These are phyloP conservation scores for Nomada ferruginata DNA, from an alignment of 2,888 invertebrate genomes.

Conservation along the genomic window DNA sequence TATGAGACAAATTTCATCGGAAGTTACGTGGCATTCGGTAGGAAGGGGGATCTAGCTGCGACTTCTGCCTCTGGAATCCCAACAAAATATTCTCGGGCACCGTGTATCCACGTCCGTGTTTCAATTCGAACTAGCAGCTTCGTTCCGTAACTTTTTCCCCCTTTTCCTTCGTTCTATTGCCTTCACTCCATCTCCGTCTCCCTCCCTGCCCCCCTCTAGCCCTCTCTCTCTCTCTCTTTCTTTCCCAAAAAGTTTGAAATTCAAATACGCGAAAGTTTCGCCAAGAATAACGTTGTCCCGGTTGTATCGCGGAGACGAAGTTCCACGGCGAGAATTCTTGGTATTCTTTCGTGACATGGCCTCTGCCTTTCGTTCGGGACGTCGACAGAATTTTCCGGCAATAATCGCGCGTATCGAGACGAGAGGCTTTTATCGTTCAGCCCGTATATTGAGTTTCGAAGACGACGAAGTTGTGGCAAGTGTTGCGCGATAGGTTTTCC, in stretches of 20 bases:
- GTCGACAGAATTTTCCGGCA: conserved; percentile 23
- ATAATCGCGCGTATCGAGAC: conserved; percentile 32
- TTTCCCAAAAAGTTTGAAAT: conserved; percentile 47
- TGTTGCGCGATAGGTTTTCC: neutral
- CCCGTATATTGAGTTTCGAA: conserved; percentile 14
- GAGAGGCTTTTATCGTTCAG: conserved; percentile 2
- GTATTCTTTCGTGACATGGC: conserved; percentile 43
- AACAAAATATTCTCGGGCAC: conserved; percentile 42
- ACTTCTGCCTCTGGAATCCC: conserved; percentile 41
- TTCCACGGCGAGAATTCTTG: conserved; percentile 40
- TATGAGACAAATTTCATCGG: conserved; percentile 55
- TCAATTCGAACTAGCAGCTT: conserved; percentile 55
- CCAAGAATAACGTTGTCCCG: conserved; percentile 60
- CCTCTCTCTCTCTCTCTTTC: neutral
- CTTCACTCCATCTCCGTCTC: neutral
- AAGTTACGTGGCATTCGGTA: conserved; percentile 35
- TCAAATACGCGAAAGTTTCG: conserved; percentile 58
- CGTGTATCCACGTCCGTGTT: conserved; percentile 44
- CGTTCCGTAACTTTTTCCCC: conserved; percentile 44
- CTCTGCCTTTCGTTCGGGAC: neutral
- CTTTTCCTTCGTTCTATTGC: neutral
- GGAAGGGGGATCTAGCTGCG: conserved; percentile 33
- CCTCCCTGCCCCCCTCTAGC: neutral
- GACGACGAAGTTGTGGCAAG: neutral
- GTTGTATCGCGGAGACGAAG: conserved; percentile 52